Conservation (phyloP, 1,140 invertebrate species). For the Drosophila malerkotliana region DNA sequence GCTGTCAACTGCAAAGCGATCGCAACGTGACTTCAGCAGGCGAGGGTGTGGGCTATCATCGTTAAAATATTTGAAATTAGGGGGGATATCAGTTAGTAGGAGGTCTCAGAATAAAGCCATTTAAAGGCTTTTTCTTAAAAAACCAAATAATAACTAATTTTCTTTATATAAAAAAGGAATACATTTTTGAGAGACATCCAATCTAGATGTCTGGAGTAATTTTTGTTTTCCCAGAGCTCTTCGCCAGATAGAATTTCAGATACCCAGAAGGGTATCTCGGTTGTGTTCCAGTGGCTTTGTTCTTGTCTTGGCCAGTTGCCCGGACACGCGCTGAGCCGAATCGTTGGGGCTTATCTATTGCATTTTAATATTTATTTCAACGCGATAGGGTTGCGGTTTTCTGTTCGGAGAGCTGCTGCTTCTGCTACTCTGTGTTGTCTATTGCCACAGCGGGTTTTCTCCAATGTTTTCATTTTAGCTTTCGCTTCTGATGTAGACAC, state of each 20-base stretch:
- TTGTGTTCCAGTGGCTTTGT: constrained; percentile 11
- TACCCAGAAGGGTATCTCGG: constrained; percentile 20
- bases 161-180: too few species aligned
- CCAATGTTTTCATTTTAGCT: constrained; percentile 3
- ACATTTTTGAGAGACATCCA: constrained; percentile 2
- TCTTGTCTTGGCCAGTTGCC: constrained; percentile 16
- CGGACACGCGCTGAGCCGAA: constrained; percentile 14
- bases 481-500: constrained; percentile 37
- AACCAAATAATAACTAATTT: too few species aligned
- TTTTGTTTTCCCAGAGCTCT: constrained; percentile 1
- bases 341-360: constrained; percentile 58
- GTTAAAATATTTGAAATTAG: constrained; percentile 15
- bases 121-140: background rate
- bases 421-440: constrained; percentile 9
- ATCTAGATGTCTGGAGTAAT: constrained; percentile 5
- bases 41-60: constrained; percentile 12
- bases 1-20: constrained; percentile 62
- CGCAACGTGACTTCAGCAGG: constrained; percentile 19
- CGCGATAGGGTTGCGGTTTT: constrained; percentile 42
- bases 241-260: constrained; percentile 1
- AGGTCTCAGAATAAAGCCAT: too few species aligned
- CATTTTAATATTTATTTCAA: constrained; percentile 68
- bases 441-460: constrained; percentile 39
- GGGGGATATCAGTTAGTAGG: background rate
- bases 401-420: too few species aligned